These are phyloP conservation scores for Paramuricea clavata DNA, from an alignment of 92 coral and sea anemone species.

Conservation along the genomic window DNA sequence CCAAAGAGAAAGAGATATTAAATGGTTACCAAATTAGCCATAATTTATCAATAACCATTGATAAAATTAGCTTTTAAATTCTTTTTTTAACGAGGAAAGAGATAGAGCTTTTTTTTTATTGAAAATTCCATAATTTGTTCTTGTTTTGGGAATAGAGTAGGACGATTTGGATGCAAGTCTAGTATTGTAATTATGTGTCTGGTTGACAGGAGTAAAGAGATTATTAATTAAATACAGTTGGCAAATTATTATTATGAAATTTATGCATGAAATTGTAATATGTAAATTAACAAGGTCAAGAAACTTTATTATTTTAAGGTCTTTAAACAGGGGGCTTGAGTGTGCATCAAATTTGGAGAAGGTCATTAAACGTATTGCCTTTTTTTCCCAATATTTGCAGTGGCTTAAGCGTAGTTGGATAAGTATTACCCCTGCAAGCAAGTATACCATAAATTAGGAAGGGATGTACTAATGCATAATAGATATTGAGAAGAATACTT, in stretches of 20 bases:
- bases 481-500: constrained; percentile 9
- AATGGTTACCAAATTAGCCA: constrained; percentile 2
- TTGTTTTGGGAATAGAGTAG: neutral
- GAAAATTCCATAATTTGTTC: constrained; percentile 9
- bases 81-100: neutral
- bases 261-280: constrained; percentile 36
- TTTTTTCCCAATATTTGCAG: constrained; percentile 31
- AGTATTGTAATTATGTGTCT: neutral
- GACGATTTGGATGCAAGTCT: neutral
- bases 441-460: constrained; percentile 43
- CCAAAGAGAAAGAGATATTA: constrained; percentile 48
- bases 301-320: constrained; percentile 23
- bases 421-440: constrained; percentile 52
- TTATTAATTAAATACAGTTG: constrained; percentile 31
- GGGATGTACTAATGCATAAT: constrained; percentile 39
- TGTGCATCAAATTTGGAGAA: constrained; percentile 39
- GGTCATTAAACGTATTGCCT: constrained; percentile 38
- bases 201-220: neutral
- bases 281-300: constrained; percentile 40
- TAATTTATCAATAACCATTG: neutral
- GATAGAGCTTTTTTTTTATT: neutral
- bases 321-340: constrained; percentile 36
- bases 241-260: constrained; percentile 27
- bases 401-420: constrained; percentile 22
- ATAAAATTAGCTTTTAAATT: neutral